A percentile compares a stretch with the other conserved stretches of the same genome.
Conservation (phyloP, 2,888 invertebrate genomes). For the Auanema freiburgensis region DNA sequence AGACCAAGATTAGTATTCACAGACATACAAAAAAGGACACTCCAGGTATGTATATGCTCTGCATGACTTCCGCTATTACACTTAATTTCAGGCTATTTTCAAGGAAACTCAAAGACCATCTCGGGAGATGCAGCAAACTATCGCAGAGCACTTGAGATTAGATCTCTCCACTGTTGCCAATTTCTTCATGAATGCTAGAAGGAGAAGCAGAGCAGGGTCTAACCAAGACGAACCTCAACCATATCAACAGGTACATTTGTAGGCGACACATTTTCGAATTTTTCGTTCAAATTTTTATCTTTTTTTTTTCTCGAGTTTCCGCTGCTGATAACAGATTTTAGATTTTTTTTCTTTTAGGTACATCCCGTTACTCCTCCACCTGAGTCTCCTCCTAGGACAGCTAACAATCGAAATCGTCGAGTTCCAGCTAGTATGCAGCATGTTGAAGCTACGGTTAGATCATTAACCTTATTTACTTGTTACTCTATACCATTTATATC, state of each 20-base stretch:
- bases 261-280: background rate
- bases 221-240: constrained; percentile 43
- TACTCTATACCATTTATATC: background rate
- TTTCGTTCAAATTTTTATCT: background rate
- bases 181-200: constrained; percentile 99
- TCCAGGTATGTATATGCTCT: constrained; percentile 69
- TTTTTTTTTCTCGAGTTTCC: background rate
- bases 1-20: constrained; percentile 99
- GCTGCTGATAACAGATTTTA: background rate
- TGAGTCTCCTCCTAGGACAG: constrained; percentile 26
- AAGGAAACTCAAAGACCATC: constrained; percentile 64
- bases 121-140: constrained; percentile 63
- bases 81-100: constrained; percentile 60
- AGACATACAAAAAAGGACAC: constrained; percentile 98
- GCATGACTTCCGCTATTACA: background rate
- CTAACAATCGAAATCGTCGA: constrained; percentile 8
- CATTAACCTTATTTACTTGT: background rate
- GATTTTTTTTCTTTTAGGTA: constrained; percentile 15
- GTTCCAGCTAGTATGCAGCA: constrained; percentile 23
- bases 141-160: constrained; percentile 60
- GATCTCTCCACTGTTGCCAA: constrained; percentile 74
- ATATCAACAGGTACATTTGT: constrained; percentile 42
- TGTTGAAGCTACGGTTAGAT: constrained; percentile 21
- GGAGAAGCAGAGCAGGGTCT: constrained; percentile 71
- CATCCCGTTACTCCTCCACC: constrained; percentile 34